Evolutionary conservation across 2,113 vertebrate species (phyloP), one percentile per base, ranked within the genome.

Genomic region (Protobothrops mucrosquamatus): DNA sequence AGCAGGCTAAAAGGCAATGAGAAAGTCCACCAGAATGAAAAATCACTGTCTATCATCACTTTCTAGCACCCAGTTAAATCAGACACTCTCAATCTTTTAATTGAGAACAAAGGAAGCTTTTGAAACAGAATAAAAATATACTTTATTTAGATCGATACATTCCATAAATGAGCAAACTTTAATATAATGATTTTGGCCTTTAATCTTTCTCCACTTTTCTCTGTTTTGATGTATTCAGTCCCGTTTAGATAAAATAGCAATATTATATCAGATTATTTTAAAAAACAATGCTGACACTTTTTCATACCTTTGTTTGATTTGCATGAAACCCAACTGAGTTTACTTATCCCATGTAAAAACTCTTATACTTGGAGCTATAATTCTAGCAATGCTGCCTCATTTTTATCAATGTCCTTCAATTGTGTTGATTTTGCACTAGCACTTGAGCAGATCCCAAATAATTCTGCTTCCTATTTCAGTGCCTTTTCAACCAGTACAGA

Each of bases 1-100:
- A 92, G 52, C 93, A 94, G 91, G 92, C 89, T 91, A 52, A 93
- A 89, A 89, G 93, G 81, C 87, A 91, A 86, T 93, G 61, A 74
- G 92, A 29, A 93, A 96, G 29, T 39, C 91, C 91, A 88, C 69
- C 39, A 81, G 26, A 90, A 89, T 56, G 43, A 46, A 69, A 29
- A 85, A 93, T 93, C 91, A 88, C 81, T 95, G 94, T 85, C 89
- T 88, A 92, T 94, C 54, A 85, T 26, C 74, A 87, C 55, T 57
- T 93, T n/a, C 56, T 64, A 81, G 29, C 61, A 56, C 56, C 57
- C 56, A 93, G 55, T 87, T 43, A 93, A 90, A 93, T 87, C 81
- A 90, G 92, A 87, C 23, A 46, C 64, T 87, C 92, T 93, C 74
- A 93, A 87, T 90, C 56, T 64, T 90, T 85, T 90, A 74, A 86